phyloP scores from a whole-genome alignment of 2,888 invertebrate species.

The Crematogaster levior region DNA sequence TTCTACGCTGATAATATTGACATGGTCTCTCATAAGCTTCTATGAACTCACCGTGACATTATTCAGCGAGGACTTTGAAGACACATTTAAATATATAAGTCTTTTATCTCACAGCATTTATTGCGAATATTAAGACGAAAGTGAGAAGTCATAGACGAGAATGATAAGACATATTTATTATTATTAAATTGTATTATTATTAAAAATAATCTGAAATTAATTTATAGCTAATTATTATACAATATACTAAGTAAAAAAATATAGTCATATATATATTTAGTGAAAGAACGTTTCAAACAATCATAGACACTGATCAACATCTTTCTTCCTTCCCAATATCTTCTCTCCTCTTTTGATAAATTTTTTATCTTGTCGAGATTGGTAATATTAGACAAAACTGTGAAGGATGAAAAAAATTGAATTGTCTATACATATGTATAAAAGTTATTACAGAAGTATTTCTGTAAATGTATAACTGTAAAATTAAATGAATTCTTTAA shows the following conservation, averaged over 20 bases:
- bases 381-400: neutral
- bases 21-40: neutral
- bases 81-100: neutral
- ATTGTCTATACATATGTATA: no score
- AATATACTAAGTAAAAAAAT: neutral
- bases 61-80: constrained; percentile 13
- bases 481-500: neutral
- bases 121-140: neutral
- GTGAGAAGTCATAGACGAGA: neutral
- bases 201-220: neutral
- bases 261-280: no score
- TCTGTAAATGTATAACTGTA: no score
- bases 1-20: constrained; percentile 19
- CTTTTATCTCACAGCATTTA: neutral
- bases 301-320: neutral
- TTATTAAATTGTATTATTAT: no score
- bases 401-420: no score
- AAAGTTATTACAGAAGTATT: no score
- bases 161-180: neutral
- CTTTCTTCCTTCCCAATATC: no score
- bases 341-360: no score
- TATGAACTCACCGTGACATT: neutral
- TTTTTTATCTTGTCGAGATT: no score
- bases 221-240: neutral
- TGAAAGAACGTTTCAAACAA: no score